Base-by-base conservation (phyloP, 2,888 invertebrate genomes). In the Stenchaetothrips biformis region DNA sequence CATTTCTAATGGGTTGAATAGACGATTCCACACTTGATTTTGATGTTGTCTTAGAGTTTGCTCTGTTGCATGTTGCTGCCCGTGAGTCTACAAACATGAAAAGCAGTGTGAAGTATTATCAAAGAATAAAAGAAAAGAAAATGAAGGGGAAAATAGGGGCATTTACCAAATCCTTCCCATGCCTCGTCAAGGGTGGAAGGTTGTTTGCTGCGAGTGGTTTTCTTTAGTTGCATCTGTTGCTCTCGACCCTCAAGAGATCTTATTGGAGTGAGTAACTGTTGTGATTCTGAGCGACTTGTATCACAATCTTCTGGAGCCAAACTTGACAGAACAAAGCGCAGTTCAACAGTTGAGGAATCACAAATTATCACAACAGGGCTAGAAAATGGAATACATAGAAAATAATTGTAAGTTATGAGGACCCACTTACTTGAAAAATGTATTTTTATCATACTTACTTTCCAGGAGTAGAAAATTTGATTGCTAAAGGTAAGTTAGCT, bases 391-490 rank as follows among this genome's bases (percentile, higher is more conserved):
- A 25, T 0, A 59, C 16, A 59, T 13, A 21, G 7, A 74, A 74
- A 21, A 25, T 25, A 53, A 21, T 21, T 25, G n/a, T 18, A 53
- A 9, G 49, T n/a, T n/a, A n/a, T n/a, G 37, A 37, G 37, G 37
- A 37, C 67, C 9, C 21, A 74, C 9, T 21, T 25, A 21, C 4
- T 21, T 9, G 4, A 81, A 59, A 74, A 78, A 25, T n/a, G 79
- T 77, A 47, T 81, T 47, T 37, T 49, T 67, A 49, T 80, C 74
- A n/a, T 37, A 84, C 86, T 85, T 88, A 92, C 92, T 88, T 91
- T 83, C 96, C 96, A 79, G 93, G 91, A 62, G 89, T 89, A 85
- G 94, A 93, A 88, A 96, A 96, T 85, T 92, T 90, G 77, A 95
- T 85, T 78, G 90, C 89, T 7, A 96, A 84, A 80, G 92, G 91